Evolutionary conservation across 2,888 invertebrate genomes (phyloP), one percentile per base, ranked within the genome.

Genomic region (Orthosia cruda): DNA sequence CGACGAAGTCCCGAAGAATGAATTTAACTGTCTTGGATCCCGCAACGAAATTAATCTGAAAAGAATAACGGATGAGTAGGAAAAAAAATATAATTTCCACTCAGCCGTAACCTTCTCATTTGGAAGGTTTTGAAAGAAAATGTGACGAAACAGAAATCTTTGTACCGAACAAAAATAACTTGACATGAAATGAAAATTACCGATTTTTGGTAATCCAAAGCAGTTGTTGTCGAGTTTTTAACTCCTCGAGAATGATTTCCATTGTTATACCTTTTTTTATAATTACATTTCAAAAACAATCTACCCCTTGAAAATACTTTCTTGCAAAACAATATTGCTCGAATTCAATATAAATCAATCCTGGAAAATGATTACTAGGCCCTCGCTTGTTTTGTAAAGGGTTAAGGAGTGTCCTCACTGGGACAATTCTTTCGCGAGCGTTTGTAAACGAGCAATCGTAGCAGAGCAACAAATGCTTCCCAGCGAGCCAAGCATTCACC

Each of bases 321-420:
- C 47, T 54, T 58, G 65, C 66, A 81, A 76, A 69, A 77, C 47
- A 71, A 83, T 64, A 83, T 62, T 80, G 23, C 57, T 71, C 62
- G 16, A 45, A 58, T 82, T 77, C 57, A 58, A 58, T 71, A 66
- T 77, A 71, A 80, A 23, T 57, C 32, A 58, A 77, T 66, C 45
- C 54, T 54, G 40, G 3, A 23, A 52, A 69, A 52, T 59, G 32
- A 63, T 70, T 54, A 45, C 49, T 70, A 12, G 13, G 16, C 20
- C 52, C 23, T 45, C 5, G 1, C 23, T 70, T 61, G n/a, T 77
- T 75, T 52, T 54, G 15, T 67, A 52, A 76, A 62, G 20, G 69
- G 64, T 61, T n/a, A n/a, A n/a, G n/a, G n/a, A n/a, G n/a, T n/a
- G n/a, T n/a, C n/a, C n/a, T n/a, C n/a, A n/a, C n/a, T n/a, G n/a